phyloP scores from a whole-genome alignment of 2,113 vertebrate species.

The Propithecus coquereli region DNA sequence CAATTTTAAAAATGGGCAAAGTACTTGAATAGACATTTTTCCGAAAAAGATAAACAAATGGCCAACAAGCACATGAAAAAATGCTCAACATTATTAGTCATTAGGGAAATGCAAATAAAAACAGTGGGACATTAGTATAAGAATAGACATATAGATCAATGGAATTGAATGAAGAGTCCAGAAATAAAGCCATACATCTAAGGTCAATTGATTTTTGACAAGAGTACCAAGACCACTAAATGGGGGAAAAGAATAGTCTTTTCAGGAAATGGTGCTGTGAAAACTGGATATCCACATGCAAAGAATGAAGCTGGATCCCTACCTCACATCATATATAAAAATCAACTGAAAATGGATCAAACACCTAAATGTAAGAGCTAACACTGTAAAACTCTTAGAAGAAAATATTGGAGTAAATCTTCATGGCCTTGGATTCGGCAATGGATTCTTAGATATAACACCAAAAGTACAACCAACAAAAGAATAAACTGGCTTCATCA shows the following conservation, averaged over 20 bases:
- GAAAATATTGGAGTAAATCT: neutral
- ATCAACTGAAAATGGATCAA: neutral
- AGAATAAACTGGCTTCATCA: neutral
- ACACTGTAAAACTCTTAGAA: neutral
- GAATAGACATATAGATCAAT: neutral
- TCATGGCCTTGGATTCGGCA: neutral
- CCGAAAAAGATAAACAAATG: neutral
- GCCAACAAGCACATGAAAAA: no score
- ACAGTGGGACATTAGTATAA: neutral
- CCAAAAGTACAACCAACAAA: neutral
- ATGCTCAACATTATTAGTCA: neutral
- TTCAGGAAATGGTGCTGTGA: neutral
- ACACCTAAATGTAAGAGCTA: neutral
- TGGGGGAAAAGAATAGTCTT: neutral
- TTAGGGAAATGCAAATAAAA: neutral
- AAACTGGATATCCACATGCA: neutral
- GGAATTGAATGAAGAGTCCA: neutral
- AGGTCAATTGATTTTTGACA: neutral
- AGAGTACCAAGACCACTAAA: neutral
- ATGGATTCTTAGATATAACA: neutral
- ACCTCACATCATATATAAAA: neutral
- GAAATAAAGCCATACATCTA: neutral
- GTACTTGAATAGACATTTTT: neutral
- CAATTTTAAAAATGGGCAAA: neutral
- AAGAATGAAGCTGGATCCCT: neutral